These are phyloP conservation scores for Istiophorus platypterus DNA, from an alignment of 2,113 vertebrate genomes.

Conservation along the genomic window DNA sequence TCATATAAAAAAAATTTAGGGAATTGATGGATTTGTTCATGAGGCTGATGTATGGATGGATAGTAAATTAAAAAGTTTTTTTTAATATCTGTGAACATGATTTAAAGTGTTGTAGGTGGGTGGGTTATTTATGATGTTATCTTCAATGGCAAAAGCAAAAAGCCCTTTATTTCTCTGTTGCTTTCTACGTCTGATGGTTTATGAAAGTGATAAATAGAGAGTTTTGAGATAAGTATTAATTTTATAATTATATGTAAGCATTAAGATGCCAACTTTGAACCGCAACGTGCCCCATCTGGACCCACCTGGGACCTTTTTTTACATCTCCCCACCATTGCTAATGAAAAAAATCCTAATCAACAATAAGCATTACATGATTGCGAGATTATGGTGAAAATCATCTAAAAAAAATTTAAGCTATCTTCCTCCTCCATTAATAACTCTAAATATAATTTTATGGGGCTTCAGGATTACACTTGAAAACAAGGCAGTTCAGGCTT, in stretches of 20 bases:
- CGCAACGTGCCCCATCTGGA: no score
- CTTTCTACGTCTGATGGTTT: neutral
- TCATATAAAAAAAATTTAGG: neutral
- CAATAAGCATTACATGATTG: neutral
- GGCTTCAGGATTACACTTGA: neutral
- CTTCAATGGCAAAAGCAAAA: no score
- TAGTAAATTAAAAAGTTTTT: neutral
- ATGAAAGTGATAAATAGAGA: neutral
- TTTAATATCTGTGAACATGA: neutral
- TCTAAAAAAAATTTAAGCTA: no score
- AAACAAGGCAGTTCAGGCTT: neutral
- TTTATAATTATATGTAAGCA: neutral
- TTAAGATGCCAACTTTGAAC: no score
- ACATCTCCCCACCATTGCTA: no score
- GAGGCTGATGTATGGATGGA: neutral
- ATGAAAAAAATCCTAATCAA: no score
- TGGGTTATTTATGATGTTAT: no score
- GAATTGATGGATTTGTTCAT: neutral
- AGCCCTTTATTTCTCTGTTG: neutral
- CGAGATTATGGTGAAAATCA: neutral
- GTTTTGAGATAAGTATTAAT: neutral
- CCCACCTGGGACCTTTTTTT: no score
- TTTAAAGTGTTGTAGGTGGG: neutral
- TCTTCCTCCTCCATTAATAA: no score
- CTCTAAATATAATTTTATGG: no score